These are phyloP conservation scores for Tachystola acroxantha DNA, from an alignment of 2,888 invertebrate species.

Conservation along the genomic window DNA sequence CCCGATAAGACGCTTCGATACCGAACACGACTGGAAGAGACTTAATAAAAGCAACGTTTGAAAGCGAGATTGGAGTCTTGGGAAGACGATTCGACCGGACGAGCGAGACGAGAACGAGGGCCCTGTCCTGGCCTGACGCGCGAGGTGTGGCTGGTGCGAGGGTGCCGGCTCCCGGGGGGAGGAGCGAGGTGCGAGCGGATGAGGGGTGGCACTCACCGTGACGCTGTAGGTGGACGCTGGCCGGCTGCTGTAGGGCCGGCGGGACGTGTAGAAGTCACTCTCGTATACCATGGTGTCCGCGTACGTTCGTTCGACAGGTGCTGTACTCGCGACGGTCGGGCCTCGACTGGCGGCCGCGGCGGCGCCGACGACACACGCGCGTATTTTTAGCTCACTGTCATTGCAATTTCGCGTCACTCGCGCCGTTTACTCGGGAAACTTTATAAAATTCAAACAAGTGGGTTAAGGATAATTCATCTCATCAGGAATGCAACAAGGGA, in stretches of 20 bases:
- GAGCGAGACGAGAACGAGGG: constrained; percentile 32
- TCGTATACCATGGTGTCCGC: constrained; percentile 90
- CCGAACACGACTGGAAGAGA: constrained; percentile 34
- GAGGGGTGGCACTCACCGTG: constrained; percentile 68
- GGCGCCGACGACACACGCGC: constrained; percentile 37
- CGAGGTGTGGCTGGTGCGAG: constrained; percentile 67
- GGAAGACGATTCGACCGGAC: constrained; percentile 28
- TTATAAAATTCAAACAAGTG: constrained; percentile 57
- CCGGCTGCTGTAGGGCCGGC: constrained; percentile 85
- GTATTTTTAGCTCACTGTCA: constrained; percentile 75
- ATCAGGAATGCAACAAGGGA: constrained; percentile 22
- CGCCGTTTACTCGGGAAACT: constrained; percentile 42
- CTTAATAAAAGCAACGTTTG: constrained; percentile 36
- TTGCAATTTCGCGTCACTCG: constrained; percentile 73
- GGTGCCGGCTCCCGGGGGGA: constrained; percentile 71
- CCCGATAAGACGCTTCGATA: constrained; percentile 53
- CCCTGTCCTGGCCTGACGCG: constrained; percentile 17
- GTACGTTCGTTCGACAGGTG: constrained; percentile 58
- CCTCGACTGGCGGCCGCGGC: constrained; percentile 58
- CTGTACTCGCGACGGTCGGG: constrained; percentile 57
- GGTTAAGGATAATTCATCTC: constrained; percentile 65
- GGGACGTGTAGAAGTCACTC: constrained; percentile 94
- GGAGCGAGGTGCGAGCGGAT: constrained; percentile 57
- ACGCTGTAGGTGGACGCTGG: constrained; percentile 89
- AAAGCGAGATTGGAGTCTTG: constrained; percentile 45